These are phyloP conservation scores for Sardina pilchardus DNA, from an alignment of 2,113 vertebrate species.

Conservation along the genomic window DNA sequence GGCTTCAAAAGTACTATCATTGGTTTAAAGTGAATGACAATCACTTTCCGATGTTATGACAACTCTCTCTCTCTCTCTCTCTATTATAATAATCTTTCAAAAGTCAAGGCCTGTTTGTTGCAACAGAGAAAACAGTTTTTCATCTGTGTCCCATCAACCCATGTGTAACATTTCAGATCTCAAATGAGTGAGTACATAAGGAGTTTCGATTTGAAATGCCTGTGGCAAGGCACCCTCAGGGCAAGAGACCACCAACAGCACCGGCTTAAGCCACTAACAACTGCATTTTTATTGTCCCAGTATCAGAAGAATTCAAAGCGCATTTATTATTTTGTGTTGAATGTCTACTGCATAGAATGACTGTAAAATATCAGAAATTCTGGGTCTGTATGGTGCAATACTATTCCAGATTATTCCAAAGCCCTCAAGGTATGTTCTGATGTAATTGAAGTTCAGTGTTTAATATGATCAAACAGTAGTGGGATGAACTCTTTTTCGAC, in stretches of 20 bases:
- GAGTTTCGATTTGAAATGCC: not conserved
- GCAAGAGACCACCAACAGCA: not conserved
- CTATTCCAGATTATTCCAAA: not conserved
- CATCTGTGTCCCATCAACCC: not conserved
- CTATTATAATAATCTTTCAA: too few relatives aligned
- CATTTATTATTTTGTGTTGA: not conserved
- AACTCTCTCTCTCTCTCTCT: too few relatives aligned
- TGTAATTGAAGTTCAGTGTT: constrained; percentile 8
- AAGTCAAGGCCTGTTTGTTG: not conserved
- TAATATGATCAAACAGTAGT: not conserved
- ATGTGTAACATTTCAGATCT: not conserved
- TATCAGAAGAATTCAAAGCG: not conserved
- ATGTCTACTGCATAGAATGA: not conserved
- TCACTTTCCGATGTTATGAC: too few relatives aligned
- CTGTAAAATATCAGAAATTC: not conserved
- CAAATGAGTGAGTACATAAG: not conserved
- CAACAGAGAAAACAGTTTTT: not conserved
- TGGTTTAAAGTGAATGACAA: too few relatives aligned
- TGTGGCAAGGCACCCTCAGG: not conserved
- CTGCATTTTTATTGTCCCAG: not conserved
- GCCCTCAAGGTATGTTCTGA: not conserved
- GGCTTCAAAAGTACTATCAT: too few relatives aligned
- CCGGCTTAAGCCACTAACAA: not conserved
- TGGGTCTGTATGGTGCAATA: constrained; percentile 1
- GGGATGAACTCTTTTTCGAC: not conserved